Percentiles rank a stretch among this genome's conserved stretches.
Conservation (phyloP, 2,797 vertebrate genomes). For the Chelmon rostratus region DNA sequence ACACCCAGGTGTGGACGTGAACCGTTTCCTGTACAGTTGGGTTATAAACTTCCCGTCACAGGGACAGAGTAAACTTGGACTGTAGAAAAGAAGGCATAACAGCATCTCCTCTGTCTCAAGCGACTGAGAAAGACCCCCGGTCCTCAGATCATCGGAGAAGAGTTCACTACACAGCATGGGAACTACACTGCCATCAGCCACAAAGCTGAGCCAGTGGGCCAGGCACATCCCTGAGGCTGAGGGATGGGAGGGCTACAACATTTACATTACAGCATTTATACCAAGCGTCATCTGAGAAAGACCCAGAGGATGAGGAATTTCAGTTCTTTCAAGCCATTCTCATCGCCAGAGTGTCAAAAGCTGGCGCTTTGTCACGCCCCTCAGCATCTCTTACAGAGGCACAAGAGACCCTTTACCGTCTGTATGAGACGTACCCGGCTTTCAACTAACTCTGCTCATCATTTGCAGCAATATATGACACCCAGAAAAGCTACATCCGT, state of each 20-base stretch:
- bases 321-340: too few relatives aligned
- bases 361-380: too few relatives aligned
- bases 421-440: too few relatives aligned
- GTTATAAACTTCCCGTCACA: neutral
- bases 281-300: neutral
- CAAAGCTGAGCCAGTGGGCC: conserved; percentile 2
- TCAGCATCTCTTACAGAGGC: too few relatives aligned
- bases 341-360: too few relatives aligned
- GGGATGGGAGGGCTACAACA: neutral
- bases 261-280: conserved; percentile 11
- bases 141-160: conserved; percentile 28
- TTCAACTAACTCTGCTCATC: too few relatives aligned
- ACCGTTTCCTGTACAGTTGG: neutral
- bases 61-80: neutral
- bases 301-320: conserved; percentile 24
- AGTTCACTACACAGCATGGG: neutral
- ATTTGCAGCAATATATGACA: too few relatives aligned
- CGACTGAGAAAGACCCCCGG: neutral
- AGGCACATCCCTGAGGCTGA: conserved; percentile 2
- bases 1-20: neutral
- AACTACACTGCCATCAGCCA: neutral
- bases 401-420: too few relatives aligned
- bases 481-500: too few relatives aligned
- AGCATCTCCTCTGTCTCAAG: neutral
- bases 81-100: neutral